Evolutionary conservation across 2,113 vertebrate genomes (phyloP), one percentile per base, ranked within the genome.

Genomic region (Chroicocephalus ridibundus): DNA sequence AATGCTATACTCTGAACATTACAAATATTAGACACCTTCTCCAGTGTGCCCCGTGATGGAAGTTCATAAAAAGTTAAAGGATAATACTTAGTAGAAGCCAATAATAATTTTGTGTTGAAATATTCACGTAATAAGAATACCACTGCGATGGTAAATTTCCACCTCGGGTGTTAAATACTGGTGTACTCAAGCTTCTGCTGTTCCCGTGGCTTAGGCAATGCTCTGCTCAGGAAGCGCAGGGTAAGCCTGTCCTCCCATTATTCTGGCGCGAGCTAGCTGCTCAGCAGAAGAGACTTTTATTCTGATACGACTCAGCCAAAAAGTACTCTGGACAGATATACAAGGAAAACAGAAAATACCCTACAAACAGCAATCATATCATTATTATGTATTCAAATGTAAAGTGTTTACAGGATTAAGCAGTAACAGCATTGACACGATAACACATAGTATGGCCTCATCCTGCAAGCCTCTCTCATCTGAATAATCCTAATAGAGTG

Each of bases 101-200:
- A 72, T 75, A 96, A 92, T 93, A 97, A 96, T 94, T 97, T 94
- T 92, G 78, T 97, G 95, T 95, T 97, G 97, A 98, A 97, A 96
- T 96, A 93, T 65, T 71, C 79, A 94, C 81, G 62, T 94, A 94
- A 82, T 86, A 96, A 93, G 78, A 96, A 86, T 77, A 90, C 57
- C 84, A 95, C 82, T 94, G 87, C 76, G 91, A 96, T 75, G 76
- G 85, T 80, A 92, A 95, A 95, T 94, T 88, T 31, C 16, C 65
- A 92, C 93, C 91, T 94, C 27, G 74, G 91, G 78, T 91, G 66
- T 89, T 94, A 90, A 68, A 94, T 86, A 85, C 47, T 17, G 42
- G 34, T n/a, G 32, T 76, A 71, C 66, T 96, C 60, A 55, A 83
- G 86, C 58, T 97, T 71, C 76, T 52, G 66, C 74, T 91, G 2